Conservation (phyloP, 2,888 invertebrate species). For the Trachelus stipa region DNA sequence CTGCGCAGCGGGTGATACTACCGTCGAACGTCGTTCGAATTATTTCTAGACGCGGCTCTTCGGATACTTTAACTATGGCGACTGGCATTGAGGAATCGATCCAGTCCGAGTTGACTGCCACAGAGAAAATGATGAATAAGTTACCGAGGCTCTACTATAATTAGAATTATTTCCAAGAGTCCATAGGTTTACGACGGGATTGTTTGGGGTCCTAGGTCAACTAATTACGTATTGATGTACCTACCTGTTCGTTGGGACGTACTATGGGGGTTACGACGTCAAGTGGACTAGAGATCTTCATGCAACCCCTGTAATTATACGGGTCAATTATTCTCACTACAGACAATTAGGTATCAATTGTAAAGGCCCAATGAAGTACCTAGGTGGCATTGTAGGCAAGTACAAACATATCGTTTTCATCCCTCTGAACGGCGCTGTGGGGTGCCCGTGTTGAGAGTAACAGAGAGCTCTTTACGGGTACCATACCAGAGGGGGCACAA, state of each 20-base stretch:
- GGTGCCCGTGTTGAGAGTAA: constrained; percentile 27
- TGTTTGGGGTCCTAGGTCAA: not conserved
- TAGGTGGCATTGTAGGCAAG: constrained; percentile 34
- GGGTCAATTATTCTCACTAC: not conserved
- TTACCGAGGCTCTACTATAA: not conserved
- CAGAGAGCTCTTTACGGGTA: constrained; percentile 18
- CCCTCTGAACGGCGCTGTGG: constrained; percentile 24
- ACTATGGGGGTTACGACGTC: not conserved
- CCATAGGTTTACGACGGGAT: not conserved
- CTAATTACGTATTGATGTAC: not conserved
- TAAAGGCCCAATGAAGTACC: not conserved
- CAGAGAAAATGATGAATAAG: not conserved
- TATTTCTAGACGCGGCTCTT: constrained; percentile 17
- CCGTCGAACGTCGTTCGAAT: constrained; percentile 26
- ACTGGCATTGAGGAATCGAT: not conserved
- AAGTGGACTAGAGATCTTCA: not conserved
- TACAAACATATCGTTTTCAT: constrained; percentile 52
- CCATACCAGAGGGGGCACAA: constrained; percentile 41
- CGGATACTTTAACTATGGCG: not conserved
- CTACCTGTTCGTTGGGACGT: not conserved
- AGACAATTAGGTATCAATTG: constrained; percentile 1
- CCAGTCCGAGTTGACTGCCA: not conserved
- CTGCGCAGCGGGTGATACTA: constrained; percentile 25
- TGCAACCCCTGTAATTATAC: not conserved
- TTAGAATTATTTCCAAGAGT: not conserved